phyloP scores from a whole-genome alignment of 2,888 invertebrate species.

The Pollenia amentaria region DNA sequence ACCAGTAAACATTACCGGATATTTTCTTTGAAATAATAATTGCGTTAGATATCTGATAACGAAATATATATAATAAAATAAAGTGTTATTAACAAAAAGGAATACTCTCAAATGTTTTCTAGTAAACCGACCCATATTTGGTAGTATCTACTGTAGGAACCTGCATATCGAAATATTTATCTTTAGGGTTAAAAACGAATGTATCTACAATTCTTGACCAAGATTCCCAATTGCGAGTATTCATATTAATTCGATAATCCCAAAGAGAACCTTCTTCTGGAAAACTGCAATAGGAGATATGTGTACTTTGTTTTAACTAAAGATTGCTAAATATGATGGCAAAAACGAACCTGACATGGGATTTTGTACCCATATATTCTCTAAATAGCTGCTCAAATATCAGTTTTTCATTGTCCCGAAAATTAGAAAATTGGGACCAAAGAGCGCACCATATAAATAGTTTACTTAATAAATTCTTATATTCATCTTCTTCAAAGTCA shows the following conservation, averaged over 20 bases:
- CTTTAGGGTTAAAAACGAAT: constrained; percentile 89
- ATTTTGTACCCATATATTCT: constrained; percentile 86
- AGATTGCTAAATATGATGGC: not conserved
- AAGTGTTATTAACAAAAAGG: not conserved
- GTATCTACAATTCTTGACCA: constrained; percentile 92
- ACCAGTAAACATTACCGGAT: constrained; percentile 95
- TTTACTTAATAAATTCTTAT: constrained; percentile 88
- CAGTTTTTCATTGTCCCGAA: constrained; percentile 89
- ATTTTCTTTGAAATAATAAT: constrained; percentile 89
- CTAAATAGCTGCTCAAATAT: constrained; percentile 89
- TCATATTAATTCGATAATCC: constrained; percentile 91
- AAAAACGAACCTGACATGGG: constrained; percentile 77
- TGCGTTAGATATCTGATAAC: constrained; percentile 84
- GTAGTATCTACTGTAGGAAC: constrained; percentile 97
- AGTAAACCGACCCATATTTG: constrained; percentile 88
- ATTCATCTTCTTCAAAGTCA: constrained; percentile 85
- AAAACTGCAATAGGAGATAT: constrained; percentile 85
- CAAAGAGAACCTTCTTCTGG: constrained; percentile 89
- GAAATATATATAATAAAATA: not conserved
- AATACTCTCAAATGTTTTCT: not conserved
- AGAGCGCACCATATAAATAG: constrained; percentile 92
- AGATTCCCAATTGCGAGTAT: constrained; percentile 88
- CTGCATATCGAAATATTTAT: constrained; percentile 94
- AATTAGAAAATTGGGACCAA: constrained; percentile 95
- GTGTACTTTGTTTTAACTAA: not conserved